Percentiles rank a stretch among this genome's conserved stretches.
Evolutionary conservation across 2,113 vertebrate species (phyloP).

Genomic region (Etia nguti): DNA sequence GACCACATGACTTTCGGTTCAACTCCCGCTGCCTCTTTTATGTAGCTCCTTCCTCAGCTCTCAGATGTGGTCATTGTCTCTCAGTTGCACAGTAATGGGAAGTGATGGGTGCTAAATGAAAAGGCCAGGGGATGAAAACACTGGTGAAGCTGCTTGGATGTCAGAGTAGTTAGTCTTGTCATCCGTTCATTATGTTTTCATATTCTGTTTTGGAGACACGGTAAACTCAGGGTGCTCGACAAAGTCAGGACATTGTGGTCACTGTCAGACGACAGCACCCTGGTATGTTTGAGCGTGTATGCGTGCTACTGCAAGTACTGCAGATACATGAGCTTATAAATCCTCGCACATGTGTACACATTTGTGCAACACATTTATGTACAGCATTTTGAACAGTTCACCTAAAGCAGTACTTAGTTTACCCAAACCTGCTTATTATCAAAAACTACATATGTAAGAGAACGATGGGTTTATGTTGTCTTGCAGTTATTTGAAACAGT

Average conservation of each 20-base stretch:
- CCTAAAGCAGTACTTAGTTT: not conserved
- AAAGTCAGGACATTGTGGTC: constrained; percentile 47
- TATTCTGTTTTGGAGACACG: constrained; percentile 58
- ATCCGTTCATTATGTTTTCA: constrained; percentile 71
- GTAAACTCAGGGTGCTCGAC: constrained; percentile 34
- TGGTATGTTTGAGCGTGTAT: not conserved
- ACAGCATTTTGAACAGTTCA: constrained; percentile 7
- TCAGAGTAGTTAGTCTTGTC: constrained; percentile 67
- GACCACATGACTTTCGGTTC: constrained; percentile 46
- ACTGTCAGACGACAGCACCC: not conserved
- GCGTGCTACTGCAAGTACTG: not conserved
- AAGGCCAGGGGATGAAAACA: constrained; percentile 68
- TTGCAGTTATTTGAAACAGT: not conserved
- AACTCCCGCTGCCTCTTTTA: constrained; percentile 54
- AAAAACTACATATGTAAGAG: not conserved
- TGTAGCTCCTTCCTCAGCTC: constrained; percentile 51
- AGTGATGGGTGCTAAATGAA: constrained; percentile 71
- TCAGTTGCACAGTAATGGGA: constrained; percentile 61
- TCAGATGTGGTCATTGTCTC: constrained; percentile 71
- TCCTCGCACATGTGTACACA: not conserved
- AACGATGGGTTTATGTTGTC: not conserved
- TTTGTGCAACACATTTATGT: constrained; percentile 19
- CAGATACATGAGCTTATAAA: not conserved
- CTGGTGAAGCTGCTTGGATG: constrained; percentile 56
- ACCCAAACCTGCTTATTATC: not conserved